Evolutionary conservation across 2,113 vertebrate genomes (phyloP), one percentile per base, ranked within the genome.

Genomic region (Gnathonemus echidnorhynchus): DNA sequence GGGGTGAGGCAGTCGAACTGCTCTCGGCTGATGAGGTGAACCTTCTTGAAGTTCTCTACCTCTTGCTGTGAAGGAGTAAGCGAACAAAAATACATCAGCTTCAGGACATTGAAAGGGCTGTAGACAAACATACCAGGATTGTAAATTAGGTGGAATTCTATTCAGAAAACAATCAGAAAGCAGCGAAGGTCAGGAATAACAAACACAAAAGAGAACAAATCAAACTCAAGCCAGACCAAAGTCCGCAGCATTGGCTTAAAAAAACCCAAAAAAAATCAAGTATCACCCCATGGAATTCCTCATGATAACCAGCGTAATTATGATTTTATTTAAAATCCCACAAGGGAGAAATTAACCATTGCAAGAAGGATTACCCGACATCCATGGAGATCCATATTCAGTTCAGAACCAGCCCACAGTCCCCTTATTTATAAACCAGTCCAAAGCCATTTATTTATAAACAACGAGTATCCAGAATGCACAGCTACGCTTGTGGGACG

Each of bases 1-100:
- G 98, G 98, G n/a, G 98, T 99, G 95, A 99, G 93, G 45, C 97
- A 98, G 92, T 99, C 97, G 17, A 99, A 99, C 95, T 99, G 93
- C 92, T 99, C 98, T 15, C 98, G 95, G 93, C 96, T 99, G 95
- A 99, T 99, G 97, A 99, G 97, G 88, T 99, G 99, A 91, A 99
- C 98, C 92, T 99, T 99, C 96, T 99, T 99, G 95, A 99, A 99
- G 96, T 99, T 99, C 96, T 99, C 98, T 53, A 99, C 98, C 93
- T 99, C 98, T 98, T 99, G 98, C 98, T 99, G 95, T 89, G 92
- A 94, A 92, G 89, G 35, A 89, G 3, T n/a, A 62, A 31, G 86
- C 24, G 46, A 15, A 8, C 13, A 58, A 88, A 86, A 19, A 50
- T 6, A 9, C 31, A 52, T 24, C 7, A n/a, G 17, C 31, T 19